phyloP scores from a whole-genome alignment of 2,888 invertebrate genomes.

The Polyommatus icarus region DNA sequence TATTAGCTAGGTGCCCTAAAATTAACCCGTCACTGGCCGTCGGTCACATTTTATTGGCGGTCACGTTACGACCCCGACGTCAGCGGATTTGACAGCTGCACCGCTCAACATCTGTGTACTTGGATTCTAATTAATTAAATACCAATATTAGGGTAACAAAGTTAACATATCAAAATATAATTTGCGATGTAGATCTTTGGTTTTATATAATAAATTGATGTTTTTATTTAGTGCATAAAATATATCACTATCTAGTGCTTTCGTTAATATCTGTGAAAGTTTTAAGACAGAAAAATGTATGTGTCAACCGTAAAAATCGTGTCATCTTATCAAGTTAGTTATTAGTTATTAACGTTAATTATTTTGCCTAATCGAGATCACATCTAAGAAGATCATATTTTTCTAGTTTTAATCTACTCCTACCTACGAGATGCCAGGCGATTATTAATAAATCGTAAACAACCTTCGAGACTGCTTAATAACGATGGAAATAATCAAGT shows the following conservation, averaged over 20 bases:
- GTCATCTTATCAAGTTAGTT: no score
- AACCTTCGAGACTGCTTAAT: background rate
- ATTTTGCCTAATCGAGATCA: no score
- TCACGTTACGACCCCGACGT: constrained; percentile 68
- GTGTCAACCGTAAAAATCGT: no score
- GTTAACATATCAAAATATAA: background rate
- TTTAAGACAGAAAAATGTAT: no score
- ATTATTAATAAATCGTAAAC: background rate
- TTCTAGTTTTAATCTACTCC: no score
- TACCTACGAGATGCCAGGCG: no score
- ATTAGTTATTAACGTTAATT: no score
- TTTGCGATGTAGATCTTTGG: background rate
- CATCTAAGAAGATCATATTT: no score
- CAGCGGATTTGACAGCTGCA: constrained; percentile 45
- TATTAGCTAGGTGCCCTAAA: constrained; percentile 76
- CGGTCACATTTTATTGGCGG: constrained; percentile 72
- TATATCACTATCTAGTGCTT: background rate
- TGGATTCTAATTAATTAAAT: constrained; percentile 25
- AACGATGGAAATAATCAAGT: background rate
- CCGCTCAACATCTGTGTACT: constrained; percentile 15
- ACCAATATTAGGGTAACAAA: background rate
- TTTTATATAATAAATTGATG: background rate
- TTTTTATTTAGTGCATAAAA: background rate
- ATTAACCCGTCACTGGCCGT: constrained; percentile 74
- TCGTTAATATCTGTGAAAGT: background rate